Evolutionary conservation across 2,888 invertebrate genomes (phyloP).

Genomic region (Lasioglossum calceatum): DNA sequence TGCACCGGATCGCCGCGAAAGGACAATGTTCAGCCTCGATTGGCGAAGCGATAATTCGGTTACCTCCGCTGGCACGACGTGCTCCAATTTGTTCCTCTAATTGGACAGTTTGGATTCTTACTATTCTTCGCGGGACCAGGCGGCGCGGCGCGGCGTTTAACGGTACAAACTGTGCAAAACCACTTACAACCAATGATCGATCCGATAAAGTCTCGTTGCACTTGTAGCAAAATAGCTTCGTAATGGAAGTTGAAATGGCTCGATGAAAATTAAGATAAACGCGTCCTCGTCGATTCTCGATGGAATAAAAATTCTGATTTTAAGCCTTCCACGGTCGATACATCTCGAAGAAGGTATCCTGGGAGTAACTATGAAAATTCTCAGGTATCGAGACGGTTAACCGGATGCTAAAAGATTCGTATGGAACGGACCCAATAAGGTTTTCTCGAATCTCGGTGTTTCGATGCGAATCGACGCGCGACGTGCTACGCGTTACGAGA

Average conservation of each 20-base stretch:
- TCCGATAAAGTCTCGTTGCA: not conserved
- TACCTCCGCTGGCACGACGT: not conserved
- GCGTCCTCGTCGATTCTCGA: too few relatives aligned
- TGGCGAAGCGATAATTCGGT: constrained; percentile 5
- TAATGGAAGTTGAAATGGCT: too few relatives aligned
- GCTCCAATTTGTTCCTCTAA: constrained; percentile 9
- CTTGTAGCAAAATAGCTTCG: too few relatives aligned
- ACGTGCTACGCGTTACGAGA: not conserved
- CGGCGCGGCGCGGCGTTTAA: not conserved
- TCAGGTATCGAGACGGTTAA: too few relatives aligned
- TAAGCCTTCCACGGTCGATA: too few relatives aligned
- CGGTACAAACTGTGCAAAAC: not conserved
- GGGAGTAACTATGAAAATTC: too few relatives aligned
- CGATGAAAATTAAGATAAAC: too few relatives aligned
- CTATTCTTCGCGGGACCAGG: not conserved
- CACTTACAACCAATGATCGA: not conserved
- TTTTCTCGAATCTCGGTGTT: not conserved
- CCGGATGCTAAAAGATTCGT: too few relatives aligned
- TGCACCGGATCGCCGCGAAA: not conserved
- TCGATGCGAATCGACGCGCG: not conserved
- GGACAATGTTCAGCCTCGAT: constrained; percentile 9
- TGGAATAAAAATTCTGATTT: too few relatives aligned
- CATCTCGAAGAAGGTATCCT: too few relatives aligned
- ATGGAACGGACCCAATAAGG: too few relatives aligned
- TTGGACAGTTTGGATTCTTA: constrained; percentile 5